These are phyloP conservation scores for Hydriomena furcata DNA, from an alignment of 2,888 invertebrate genomes.

Conservation along the genomic window DNA sequence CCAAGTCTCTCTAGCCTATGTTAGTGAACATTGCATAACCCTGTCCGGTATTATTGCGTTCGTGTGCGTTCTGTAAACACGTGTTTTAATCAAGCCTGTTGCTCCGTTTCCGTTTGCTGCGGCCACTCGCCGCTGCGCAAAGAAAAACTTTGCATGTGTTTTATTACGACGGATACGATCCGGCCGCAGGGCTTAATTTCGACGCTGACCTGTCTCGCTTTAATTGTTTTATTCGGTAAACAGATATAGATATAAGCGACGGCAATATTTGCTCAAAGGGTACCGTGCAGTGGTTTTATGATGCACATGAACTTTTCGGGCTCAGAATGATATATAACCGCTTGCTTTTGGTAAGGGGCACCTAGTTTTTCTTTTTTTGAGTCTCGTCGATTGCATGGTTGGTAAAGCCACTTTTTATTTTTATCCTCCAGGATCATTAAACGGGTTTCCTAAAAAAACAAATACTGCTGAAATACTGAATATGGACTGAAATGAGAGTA, in stretches of 20 bases:
- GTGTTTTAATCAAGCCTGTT: conserved; percentile 84
- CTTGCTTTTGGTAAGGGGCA: too few species aligned
- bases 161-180: conserved; percentile 79
- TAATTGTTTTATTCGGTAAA: conserved; percentile 72
- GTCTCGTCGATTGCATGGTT: background rate
- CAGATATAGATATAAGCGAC: conserved; percentile 38
- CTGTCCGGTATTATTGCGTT: conserved; percentile 61
- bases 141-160: conserved; percentile 83
- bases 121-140: conserved; percentile 73
- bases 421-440: too few species aligned
- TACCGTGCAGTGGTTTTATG: conserved; percentile 7
- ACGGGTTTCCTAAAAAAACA: too few species aligned
- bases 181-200: conserved; percentile 77
- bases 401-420: too few species aligned
- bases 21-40: conserved; percentile 16
- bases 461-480: too few species aligned
- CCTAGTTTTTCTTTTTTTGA: background rate
- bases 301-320: conserved; percentile 5
- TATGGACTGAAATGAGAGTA: too few species aligned
- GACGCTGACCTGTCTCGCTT: conserved; percentile 63
- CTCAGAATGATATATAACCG: background rate
- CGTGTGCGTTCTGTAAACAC: conserved; percentile 80
- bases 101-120: conserved; percentile 76
- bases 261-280: conserved; percentile 27
- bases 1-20: conserved; percentile 2